These are phyloP conservation scores for Anthophora plumipes DNA, from an alignment of 2,888 invertebrate genomes.

Conservation along the genomic window DNA sequence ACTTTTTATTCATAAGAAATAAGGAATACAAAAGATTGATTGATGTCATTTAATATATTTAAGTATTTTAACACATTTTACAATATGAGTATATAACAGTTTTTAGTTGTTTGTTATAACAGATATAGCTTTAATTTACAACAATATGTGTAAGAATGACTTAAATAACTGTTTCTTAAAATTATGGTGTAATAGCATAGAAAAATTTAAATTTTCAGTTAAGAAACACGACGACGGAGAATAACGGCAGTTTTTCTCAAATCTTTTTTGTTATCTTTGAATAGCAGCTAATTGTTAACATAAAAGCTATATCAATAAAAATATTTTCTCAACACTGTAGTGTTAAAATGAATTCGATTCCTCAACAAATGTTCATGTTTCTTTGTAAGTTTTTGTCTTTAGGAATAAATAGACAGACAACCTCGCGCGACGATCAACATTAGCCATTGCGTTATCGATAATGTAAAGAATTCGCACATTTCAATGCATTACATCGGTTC, in stretches of 20 bases:
- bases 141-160: conserved; percentile 72
- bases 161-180: conserved; percentile 72
- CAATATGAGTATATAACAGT: conserved; percentile 52
- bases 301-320: conserved; percentile 53
- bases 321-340: conserved; percentile 44
- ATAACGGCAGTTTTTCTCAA: conserved; percentile 63
- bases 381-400: conserved; percentile 16
- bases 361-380: conserved; percentile 53
- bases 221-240: conserved; percentile 44
- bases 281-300: conserved; percentile 45
- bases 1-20: conserved; percentile 20
- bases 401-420: conserved; percentile 32
- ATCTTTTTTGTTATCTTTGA: conserved; percentile 46
- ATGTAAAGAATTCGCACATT: conserved; percentile 44
- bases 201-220: conserved; percentile 59
- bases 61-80: conserved; percentile 72
- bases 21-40: conserved; percentile 30
- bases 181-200: conserved; percentile 67
- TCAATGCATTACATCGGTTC: conserved; percentile 45
- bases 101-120: conserved; percentile 60
- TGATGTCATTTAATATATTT: conserved; percentile 69
- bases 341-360: conserved; percentile 57
- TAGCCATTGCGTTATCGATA: conserved; percentile 30
- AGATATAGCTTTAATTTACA: conserved; percentile 78
- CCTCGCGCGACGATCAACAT: conserved; percentile 29